phyloP scores from a whole-genome alignment of 2,797 vertebrate genomes.

The Argya squamiceps region DNA sequence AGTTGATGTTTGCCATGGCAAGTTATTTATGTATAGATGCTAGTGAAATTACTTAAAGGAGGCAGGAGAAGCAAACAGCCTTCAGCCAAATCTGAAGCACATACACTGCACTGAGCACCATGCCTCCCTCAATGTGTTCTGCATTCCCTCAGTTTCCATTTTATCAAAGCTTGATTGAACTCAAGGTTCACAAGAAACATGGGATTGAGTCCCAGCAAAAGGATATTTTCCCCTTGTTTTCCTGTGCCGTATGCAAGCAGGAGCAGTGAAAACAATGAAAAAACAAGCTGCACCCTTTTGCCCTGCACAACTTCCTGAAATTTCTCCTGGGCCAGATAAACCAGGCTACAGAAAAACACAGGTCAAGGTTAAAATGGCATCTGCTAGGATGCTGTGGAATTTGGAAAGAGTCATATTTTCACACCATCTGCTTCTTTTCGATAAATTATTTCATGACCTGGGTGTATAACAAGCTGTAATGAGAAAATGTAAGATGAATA shows the following conservation, averaged over 20 bases:
- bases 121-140: neutral
- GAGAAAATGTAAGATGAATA: neutral
- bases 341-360: neutral
- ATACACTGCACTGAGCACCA: neutral
- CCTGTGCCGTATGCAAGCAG: neutral
- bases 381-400: neutral
- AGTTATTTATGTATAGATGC: neutral
- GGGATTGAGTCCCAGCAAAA: neutral
- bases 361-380: neutral
- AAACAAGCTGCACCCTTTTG: conserved; percentile 3
- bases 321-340: neutral
- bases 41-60: neutral
- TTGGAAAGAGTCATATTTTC: neutral
- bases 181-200: neutral
- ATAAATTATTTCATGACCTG: neutral
- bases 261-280: conserved; percentile 13
- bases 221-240: neutral
- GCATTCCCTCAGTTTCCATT: neutral
- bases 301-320: neutral
- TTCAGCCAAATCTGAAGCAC: neutral
- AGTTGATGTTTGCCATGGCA: neutral
- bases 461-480: neutral
- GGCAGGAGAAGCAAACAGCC: neutral
- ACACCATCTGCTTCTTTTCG: neutral
- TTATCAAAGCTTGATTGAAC: neutral